Evolutionary conservation across 2,113 vertebrate genomes (phyloP).

Genomic region (Chionis minor): DNA sequence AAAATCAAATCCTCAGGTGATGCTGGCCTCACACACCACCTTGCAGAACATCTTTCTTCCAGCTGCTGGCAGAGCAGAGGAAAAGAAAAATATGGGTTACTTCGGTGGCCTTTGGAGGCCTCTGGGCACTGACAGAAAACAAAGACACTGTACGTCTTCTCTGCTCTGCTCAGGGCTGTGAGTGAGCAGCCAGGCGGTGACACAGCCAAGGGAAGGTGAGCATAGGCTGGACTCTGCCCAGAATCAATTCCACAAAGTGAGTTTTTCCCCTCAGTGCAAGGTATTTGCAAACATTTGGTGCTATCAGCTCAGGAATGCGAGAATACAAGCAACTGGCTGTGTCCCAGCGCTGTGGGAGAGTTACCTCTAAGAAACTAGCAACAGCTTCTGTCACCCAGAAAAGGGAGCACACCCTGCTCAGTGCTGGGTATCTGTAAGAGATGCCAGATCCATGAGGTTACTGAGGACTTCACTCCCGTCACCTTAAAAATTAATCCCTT

Average conservation of each 20-base stretch:
- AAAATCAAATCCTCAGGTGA: neutral
- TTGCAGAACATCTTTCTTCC: neutral
- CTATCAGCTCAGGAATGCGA: conserved; percentile 30
- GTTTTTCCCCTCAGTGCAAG: conserved; percentile 19
- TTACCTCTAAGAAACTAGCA: neutral
- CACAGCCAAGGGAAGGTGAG: neutral
- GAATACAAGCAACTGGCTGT: conserved; percentile 16
- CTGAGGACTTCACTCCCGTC: accelerated
- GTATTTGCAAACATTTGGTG: conserved; percentile 7
- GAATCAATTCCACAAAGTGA: conserved; percentile 43
- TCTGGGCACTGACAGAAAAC: neutral
- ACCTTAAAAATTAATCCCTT: neutral
- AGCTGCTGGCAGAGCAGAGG: neutral
- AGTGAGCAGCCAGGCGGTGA: neutral
- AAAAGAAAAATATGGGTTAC: neutral
- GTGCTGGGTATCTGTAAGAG: neutral
- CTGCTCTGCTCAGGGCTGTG: neutral
- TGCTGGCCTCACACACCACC: neutral
- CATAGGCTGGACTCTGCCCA: neutral
- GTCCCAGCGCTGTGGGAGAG: neutral
- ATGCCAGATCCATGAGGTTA: neutral
- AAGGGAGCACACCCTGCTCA: neutral
- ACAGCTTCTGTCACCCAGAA: conserved; percentile 1
- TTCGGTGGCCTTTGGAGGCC: neutral
- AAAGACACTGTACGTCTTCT: neutral